Evolutionary conservation across 2,113 vertebrate genomes (phyloP), one percentile per base, ranked within the genome.

Genomic region (Archocentrus centrarchus): DNA sequence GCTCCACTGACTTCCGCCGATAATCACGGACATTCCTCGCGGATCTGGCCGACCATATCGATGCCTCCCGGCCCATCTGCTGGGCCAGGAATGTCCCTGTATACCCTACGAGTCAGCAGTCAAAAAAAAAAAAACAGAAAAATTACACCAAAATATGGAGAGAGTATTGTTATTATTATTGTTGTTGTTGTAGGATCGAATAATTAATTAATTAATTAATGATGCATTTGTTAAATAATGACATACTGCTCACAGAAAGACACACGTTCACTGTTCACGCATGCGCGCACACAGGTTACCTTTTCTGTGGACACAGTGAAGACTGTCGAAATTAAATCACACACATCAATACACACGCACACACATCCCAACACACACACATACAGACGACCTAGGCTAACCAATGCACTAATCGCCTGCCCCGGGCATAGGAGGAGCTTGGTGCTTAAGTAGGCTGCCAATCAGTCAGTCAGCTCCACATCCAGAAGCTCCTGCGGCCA

Each of bases 391-490:
- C 93, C 93, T 86, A 41, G 87, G 91, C 92, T 93, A 95, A 94
- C 95, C 95, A 95, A 96, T 95, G 95, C 94, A 96, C 93, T 95
- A 93, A 94, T 94, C 93, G 94, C 92, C 91, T 95, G 95, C 93
- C 91, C 95, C 91, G 91, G 92, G 93, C 96, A 96, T 95, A 96
- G 96, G 95, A 95, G 96, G 96, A 86, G 97, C 97, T 91, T 97
- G 96, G 91, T 86, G 97, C 96, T 97, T 96, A 96, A 97, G 97
- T 97, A 97, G 96, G 91, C 94, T 98, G 97, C 97, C 98, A 99
- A 98, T 99, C 97, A 99, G 97, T 96, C 96, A 96, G 96, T 98
- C 97, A 98, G 97, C 97, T 98, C 97, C 97, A 98, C 97, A 98
- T 97, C 96, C 97, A 96, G 96, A 96, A 92, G 96, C 96, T 97